These are phyloP conservation scores for Arctopsyche grandis DNA, from an alignment of 1,140 invertebrate species.

Conservation along the genomic window DNA sequence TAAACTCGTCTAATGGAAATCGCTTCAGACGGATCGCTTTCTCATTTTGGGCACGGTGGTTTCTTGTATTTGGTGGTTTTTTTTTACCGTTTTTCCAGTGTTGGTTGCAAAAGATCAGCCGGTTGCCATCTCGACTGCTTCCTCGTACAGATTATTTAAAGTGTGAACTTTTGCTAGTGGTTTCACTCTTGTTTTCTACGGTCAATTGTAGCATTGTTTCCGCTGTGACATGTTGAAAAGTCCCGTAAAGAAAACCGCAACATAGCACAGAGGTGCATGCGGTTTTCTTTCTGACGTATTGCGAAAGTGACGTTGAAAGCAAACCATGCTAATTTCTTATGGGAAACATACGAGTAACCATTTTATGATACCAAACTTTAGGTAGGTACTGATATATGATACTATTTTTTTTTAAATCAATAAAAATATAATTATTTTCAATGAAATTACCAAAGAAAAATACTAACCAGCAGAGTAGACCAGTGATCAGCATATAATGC, in stretches of 20 bases:
- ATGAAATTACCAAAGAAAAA: too few relatives aligned
- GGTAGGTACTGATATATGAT: too few relatives aligned
- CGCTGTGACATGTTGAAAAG: neutral
- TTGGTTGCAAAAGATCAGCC: slow-evolving; percentile 7
- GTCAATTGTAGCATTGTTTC: neutral
- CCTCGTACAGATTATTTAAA: neutral
- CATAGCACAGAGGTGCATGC: slow-evolving; percentile 9
- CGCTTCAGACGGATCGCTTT: slow-evolving; percentile 37
- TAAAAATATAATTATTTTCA: too few relatives aligned
- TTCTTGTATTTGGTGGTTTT: slow-evolving; percentile 12
- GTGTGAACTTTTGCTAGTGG: neutral
- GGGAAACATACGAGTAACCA: slow-evolving; percentile 19
- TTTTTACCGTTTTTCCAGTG: slow-evolving; percentile 1
- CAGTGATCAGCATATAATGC: too few relatives aligned
- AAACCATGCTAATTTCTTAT: slow-evolving; percentile 17
- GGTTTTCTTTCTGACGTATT: slow-evolving; percentile 32
- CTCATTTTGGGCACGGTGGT: slow-evolving; percentile 36
- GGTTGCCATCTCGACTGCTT: neutral
- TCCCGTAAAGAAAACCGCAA: slow-evolving; percentile 9
- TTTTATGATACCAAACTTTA: too few relatives aligned
- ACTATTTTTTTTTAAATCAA: too few relatives aligned
- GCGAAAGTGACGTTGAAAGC: slow-evolving; percentile 38
- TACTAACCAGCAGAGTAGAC: too few relatives aligned
- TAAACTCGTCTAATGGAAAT: slow-evolving; percentile 24
- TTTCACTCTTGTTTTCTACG: slow-evolving; percentile 10